A percentile compares a stretch with the other conserved stretches of the same genome.
phyloP scores from a whole-genome alignment of 2,888 invertebrate genomes.

The Sepiola atlantica region DNA sequence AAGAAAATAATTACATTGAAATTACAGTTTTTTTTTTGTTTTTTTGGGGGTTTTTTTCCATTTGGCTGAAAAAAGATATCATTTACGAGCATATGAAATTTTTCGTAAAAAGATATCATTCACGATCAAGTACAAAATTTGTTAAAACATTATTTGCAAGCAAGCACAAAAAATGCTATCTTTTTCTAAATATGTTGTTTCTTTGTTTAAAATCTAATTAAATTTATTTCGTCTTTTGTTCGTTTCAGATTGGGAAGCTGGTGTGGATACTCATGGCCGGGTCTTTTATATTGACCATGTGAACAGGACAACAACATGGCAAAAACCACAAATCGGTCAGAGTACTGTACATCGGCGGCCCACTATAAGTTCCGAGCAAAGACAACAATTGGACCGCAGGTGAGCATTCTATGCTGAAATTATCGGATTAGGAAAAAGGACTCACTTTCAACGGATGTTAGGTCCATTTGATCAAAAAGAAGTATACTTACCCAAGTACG shows the following conservation, averaged over 20 bases:
- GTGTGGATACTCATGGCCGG: conserved; percentile 96
- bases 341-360: conserved; percentile 72
- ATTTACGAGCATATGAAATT: too few relatives aligned
- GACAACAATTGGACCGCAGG: conserved; percentile 82
- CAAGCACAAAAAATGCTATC: too few relatives aligned
- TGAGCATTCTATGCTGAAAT: conserved; percentile 49
- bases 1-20: too few relatives aligned
- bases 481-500: too few relatives aligned
- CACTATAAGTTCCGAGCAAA: conserved; percentile 78
- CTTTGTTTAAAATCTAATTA: too few relatives aligned
- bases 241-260: conserved; percentile 91
- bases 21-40: too few relatives aligned
- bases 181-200: too few relatives aligned
- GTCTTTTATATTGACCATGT: conserved; percentile 98
- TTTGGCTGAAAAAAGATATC: too few relatives aligned
- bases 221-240: not conserved
- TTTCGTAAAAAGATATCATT: too few relatives aligned
- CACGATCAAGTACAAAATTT: too few relatives aligned
- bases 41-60: too few relatives aligned
- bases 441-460: not conserved
- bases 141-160: too few relatives aligned
- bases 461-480: not conserved
- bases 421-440: not conserved
- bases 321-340: conserved; percentile 80
- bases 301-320: conserved; percentile 97